These are phyloP conservation scores for Corynorhinus townsendii DNA, from an alignment of 2,113 vertebrate species.

Conservation along the genomic window DNA sequence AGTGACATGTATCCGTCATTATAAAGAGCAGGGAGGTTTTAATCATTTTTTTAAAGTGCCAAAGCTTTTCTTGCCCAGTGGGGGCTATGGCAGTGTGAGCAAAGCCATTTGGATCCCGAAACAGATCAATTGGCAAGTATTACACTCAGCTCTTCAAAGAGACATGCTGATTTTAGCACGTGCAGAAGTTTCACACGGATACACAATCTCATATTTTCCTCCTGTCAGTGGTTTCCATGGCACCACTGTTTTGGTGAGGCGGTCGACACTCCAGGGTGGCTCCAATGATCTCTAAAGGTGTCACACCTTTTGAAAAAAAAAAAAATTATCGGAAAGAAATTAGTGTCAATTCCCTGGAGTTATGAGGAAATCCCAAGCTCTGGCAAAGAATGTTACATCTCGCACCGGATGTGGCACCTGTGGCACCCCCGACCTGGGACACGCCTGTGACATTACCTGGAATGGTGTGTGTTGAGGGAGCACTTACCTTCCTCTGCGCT, in stretches of 20 bases:
- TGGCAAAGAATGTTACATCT: not conserved
- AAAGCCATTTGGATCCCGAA: constrained; percentile 42
- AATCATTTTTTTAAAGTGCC: constrained; percentile 62
- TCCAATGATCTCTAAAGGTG: not conserved
- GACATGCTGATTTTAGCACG: constrained; percentile 34
- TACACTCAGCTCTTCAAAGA: constrained; percentile 11
- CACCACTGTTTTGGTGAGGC: not conserved
- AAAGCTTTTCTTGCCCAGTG: constrained; percentile 20
- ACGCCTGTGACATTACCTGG: not conserved
- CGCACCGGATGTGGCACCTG: not conserved
- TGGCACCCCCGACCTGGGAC: not conserved
- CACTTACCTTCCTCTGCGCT: too few relatives aligned
- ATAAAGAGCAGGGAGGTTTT: constrained; percentile 57
- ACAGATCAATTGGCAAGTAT: constrained; percentile 41
- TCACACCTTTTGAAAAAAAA: not conserved
- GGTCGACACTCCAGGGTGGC: not conserved
- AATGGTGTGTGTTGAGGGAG: not conserved
- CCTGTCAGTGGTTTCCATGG: constrained; percentile 24
- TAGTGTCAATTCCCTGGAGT: not conserved
- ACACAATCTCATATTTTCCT: not conserved
- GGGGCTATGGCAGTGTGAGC: constrained; percentile 24
- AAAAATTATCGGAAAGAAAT: constrained; percentile 9
- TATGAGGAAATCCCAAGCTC: not conserved
- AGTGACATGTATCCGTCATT: constrained; percentile 65
- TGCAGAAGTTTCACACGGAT: constrained; percentile 32